Conservation (phyloP, 1,140 invertebrate species). For the Wasmannia auropunctata region DNA sequence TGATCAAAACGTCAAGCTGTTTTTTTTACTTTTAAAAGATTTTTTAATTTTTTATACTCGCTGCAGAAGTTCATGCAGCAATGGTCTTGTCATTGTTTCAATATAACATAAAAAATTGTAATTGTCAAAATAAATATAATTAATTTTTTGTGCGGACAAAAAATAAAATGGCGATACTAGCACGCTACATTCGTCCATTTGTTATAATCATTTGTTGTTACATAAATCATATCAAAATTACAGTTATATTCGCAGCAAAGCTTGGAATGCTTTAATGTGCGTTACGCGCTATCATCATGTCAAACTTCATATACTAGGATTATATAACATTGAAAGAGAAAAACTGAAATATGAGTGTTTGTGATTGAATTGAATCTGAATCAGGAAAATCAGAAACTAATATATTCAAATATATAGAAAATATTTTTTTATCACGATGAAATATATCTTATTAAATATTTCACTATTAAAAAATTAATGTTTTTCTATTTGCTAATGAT, state of each 20-base stretch:
- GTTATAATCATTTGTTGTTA: background rate
- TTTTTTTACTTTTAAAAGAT: too few relatives aligned
- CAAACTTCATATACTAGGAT: background rate
- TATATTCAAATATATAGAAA: slow-evolving; percentile 1
- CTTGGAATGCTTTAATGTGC: slow-evolving; percentile 37
- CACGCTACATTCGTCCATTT: background rate
- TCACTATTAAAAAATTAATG: background rate
- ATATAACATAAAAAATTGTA: background rate
- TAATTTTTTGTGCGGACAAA: background rate
- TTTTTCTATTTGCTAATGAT: background rate
- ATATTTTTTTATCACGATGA: background rate
- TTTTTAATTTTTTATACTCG: background rate
- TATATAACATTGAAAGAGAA: slow-evolving; percentile 10
- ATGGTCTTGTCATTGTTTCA: background rate
- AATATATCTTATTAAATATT: background rate
- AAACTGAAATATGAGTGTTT: background rate
- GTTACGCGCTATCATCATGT: background rate
- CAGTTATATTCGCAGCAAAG: background rate
- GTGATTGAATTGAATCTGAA: slow-evolving; percentile 13
- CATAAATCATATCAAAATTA: slow-evolving; percentile 12
- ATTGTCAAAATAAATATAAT: slow-evolving; percentile 17
- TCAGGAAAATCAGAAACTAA: slow-evolving; percentile 25
- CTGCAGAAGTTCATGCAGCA: background rate
- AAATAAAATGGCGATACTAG: background rate
- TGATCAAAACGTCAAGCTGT: too few relatives aligned